Base-by-base conservation (phyloP, 2,113 vertebrate species). In the Haemorhous mexicanus region DNA sequence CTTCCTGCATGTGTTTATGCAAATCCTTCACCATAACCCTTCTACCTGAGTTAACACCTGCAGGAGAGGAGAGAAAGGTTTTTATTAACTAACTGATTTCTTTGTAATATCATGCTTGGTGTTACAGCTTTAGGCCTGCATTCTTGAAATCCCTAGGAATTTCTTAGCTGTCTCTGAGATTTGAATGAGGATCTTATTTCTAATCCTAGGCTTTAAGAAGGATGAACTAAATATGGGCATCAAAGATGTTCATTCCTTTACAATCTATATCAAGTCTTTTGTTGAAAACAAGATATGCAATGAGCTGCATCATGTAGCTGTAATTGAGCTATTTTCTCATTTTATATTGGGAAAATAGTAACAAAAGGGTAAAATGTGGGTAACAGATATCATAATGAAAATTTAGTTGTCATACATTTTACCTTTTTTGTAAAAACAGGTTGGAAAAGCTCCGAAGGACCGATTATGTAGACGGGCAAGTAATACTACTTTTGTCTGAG, bases 401-500 rank as follows among this genome's bases (percentile, higher is more conserved):
- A 62, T 30, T 55, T 53, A 39, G 32, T 39, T 77, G 13, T 66
- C 16, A 55, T n/a, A 69, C 3, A 14, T 55, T 53, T 46, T 37
- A 17, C 9, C 4, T 16, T 14, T 68, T 64, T 83, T 32, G 13
- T 21, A 44, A 72, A 84, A n/a, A 82, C 62, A 99, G 99, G 99
- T 99, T 95, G 99, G 99, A 70, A 99, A 99, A 97, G 98, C 99
- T 61, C 99, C 99, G 8, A 99, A 99, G 97, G 99, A 99, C 88
- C 98, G 99, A 62, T 94, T 99, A 12, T 99, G 99, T 95, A 98
- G 99, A 97, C 96, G 99, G 98, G 99, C 99, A 96, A 98, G 98
- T 97, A 92, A 69, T 30, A 84, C 20, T 74, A 47, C 35, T 92
- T 92, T 50, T 37, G 16, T 56, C 52, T 74, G 72, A 55, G 52